phyloP scores from a whole-genome alignment of 53 echinoderm and acorn worm genomes.

The Zoroaster sp. region DNA sequence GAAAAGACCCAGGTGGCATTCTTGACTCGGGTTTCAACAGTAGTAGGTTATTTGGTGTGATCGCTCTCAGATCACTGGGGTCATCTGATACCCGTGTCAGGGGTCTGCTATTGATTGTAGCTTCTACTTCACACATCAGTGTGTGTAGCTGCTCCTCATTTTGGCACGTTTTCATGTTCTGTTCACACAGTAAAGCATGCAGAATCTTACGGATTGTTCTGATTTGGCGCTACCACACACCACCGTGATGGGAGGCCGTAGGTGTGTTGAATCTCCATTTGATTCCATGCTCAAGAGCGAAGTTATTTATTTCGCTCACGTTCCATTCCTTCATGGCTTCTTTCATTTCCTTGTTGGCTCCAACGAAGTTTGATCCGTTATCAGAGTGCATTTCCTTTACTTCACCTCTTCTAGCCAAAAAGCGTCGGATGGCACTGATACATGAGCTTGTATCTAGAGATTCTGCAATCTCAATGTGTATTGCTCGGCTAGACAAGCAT shows the following conservation, averaged over 20 bases:
- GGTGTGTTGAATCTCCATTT: conserved; percentile 69
- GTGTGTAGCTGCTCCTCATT: no score
- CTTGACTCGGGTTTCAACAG: no score
- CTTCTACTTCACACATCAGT: no score
- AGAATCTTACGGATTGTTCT: conserved; percentile 67
- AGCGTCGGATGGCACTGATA: conserved; percentile 54
- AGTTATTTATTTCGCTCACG: conserved; percentile 22
- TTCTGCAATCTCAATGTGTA: conserved; percentile 50
- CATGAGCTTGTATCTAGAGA: conserved; percentile 56
- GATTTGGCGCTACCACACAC: conserved; percentile 70
- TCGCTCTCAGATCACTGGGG: no score
- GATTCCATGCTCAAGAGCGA: background rate
- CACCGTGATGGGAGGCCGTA: conserved; percentile 68
- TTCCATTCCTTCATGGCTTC: conserved; percentile 35
- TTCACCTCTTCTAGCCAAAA: conserved; percentile 56
- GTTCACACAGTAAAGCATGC: no score
- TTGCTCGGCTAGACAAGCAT: conserved; percentile 37
- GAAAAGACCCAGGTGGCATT: no score
- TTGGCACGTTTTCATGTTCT: no score
- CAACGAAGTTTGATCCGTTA: conserved; percentile 62
- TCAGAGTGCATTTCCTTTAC: no score
- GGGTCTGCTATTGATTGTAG: no score
- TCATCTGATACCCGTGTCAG: no score
- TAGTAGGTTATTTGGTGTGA: no score
- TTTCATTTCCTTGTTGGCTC: conserved; percentile 60